Conservation (phyloP, 2,113 vertebrate genomes). For the Cathartes aura region DNA sequence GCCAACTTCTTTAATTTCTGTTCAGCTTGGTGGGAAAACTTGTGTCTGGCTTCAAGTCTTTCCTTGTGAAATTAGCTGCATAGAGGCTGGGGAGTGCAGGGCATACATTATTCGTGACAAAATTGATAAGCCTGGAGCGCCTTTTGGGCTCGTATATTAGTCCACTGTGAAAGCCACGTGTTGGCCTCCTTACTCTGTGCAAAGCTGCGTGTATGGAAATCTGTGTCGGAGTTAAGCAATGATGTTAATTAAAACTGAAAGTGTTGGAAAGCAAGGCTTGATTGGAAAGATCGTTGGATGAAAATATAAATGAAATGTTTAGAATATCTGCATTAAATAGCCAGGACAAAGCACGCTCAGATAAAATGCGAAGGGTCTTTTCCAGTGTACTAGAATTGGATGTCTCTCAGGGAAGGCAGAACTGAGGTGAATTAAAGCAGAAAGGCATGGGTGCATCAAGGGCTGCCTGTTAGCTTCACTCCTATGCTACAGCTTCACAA, state of each 20-base stretch:
- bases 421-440: neutral
- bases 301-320: neutral
- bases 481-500: neutral
- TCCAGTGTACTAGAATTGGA: neutral
- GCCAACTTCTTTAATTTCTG: neutral
- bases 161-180: neutral
- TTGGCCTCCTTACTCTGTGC: neutral
- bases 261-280: neutral
- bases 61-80: neutral
- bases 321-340: neutral
- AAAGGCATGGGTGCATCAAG: neutral
- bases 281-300: neutral
- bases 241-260: neutral
- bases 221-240: neutral
- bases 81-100: fast-evolving
- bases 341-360: neutral
- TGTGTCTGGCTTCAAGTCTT: neutral
- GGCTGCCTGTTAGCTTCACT: neutral
- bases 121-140: neutral
- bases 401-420: neutral
- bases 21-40: neutral
- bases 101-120: neutral
- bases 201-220: neutral
- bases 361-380: neutral
- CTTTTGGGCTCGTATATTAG: neutral